A percentile compares a stretch with the other conserved stretches of the same genome.
Evolutionary conservation across 2,888 invertebrate species (phyloP).

Genomic region (Alitta virens): DNA sequence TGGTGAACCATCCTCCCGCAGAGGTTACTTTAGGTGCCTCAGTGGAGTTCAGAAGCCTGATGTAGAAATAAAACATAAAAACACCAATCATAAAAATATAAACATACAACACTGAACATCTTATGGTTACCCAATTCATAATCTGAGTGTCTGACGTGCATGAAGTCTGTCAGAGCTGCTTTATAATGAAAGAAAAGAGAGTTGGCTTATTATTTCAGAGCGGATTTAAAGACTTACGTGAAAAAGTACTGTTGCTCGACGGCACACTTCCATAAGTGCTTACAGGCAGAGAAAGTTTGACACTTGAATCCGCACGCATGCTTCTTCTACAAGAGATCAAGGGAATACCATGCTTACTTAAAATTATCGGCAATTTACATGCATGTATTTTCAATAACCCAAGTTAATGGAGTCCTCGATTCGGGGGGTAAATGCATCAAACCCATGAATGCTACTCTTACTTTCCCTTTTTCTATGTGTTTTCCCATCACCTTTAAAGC

Average conservation of each 20-base stretch:
- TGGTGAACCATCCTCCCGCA: constrained; percentile 87
- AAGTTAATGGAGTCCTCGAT: too few relatives aligned
- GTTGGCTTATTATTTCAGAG: not conserved
- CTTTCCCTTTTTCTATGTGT: too few relatives aligned
- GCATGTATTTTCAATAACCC: too few relatives aligned
- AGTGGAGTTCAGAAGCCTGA: constrained; percentile 79
- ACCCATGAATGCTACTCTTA: too few relatives aligned
- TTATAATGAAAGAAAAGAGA: not conserved
- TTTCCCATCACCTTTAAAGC: too few relatives aligned
- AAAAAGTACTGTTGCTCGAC: constrained; percentile 98
- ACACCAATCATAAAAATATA: too few relatives aligned
- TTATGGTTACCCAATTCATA: too few relatives aligned
- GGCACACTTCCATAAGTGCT: constrained; percentile 95
- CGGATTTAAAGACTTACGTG: constrained; percentile 70
- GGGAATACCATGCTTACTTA: too few relatives aligned
- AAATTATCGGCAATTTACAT: too few relatives aligned
- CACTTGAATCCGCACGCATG: constrained; percentile 85
- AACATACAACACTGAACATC: too few relatives aligned
- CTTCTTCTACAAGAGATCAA: constrained; percentile 42
- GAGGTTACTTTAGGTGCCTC: constrained; percentile 81
- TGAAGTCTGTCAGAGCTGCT: not conserved
- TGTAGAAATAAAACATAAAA: too few relatives aligned
- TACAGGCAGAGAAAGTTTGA: constrained; percentile 84
- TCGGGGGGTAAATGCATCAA: too few relatives aligned
- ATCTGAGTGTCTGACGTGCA: not conserved